Base-by-base conservation (phyloP, 2,888 invertebrate genomes). In the Drosophila koepferae region DNA sequence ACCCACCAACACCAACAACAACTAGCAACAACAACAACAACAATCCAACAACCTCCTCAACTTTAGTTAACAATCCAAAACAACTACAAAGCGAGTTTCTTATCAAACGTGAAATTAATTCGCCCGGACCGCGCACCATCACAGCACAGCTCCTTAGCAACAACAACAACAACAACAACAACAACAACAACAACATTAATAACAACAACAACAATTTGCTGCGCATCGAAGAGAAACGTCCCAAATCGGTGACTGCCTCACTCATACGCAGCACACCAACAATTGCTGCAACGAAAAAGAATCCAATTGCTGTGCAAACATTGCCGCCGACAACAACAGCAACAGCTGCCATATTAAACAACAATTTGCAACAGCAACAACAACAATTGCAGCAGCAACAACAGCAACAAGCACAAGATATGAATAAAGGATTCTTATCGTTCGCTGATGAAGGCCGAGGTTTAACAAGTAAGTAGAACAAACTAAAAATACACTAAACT, bases 371-470 rank as follows among this genome's bases (percentile, higher is more conserved):
- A 4, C 80, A 72, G 36, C 74, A 70, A 8, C 71, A 72, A 7
- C 80, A 76, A 28, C 86, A 80, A 16, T 71, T 74, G 4, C 63
- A 61, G 1, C 62, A 53, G 3, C 71, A 67, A 8, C 71, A 72
- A 20, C 60, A 58, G 54, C 72, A 74, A 82, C 95, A 96, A 93
- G 96, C 97, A 86, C 95, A 97, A 95, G 98, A 98, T 94, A 98
- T 98, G 98, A 98, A 96, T 94, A 97, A 97, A 94, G 97, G 97
- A 93, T 98, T 96, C 95, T 95, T 98, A 92, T 96, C 96, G 93
- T 98, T 97, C 94, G 95, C 96, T 90, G 97, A 97, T 92, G 96
- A 97, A 94, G 96, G 96, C 93, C 94, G 95, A 81, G 97, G 97
- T 91, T 94, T 96, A 92, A 97, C 97, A 94, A 97, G 97, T 98